Conservation (phyloP, 2,888 invertebrate species). For the Tinea pellionella region DNA sequence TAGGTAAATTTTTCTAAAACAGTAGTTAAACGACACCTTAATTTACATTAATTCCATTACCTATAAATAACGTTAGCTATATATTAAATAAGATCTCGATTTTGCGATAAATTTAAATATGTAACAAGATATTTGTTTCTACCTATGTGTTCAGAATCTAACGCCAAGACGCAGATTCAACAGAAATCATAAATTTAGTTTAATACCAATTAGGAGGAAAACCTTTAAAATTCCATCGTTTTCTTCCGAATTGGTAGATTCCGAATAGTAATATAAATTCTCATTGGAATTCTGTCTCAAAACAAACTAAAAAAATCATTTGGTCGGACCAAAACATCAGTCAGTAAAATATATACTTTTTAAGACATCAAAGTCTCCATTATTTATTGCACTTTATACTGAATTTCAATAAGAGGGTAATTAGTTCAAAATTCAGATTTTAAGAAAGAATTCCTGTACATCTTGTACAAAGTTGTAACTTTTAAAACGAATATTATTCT, state of each 20-base stretch:
- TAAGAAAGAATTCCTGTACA: too few relatives aligned
- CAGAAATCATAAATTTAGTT: not conserved
- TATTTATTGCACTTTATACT: slow-evolving; percentile 23
- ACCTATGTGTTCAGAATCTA: slow-evolving; percentile 39
- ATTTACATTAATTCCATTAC: slow-evolving; percentile 60
- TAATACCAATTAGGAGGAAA: too few relatives aligned
- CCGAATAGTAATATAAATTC: not conserved
- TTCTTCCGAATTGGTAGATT: too few relatives aligned
- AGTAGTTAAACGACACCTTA: slow-evolving; percentile 55
- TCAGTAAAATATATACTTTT: slow-evolving; percentile 54
- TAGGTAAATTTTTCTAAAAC: slow-evolving; percentile 70
- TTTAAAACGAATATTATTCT: too few relatives aligned
- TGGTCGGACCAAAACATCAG: slow-evolving; percentile 70
- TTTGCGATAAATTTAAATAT: slow-evolving; percentile 60
- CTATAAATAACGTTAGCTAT: slow-evolving; percentile 64
- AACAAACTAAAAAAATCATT: slow-evolving; percentile 39
- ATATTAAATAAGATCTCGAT: slow-evolving; percentile 60
- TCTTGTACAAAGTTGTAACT: too few relatives aligned
- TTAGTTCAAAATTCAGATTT: too few relatives aligned
- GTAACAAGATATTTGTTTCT: slow-evolving; percentile 65
- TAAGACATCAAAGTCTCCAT: slow-evolving; percentile 30
- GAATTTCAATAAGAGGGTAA: slow-evolving; percentile 19
- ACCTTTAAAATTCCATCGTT: too few relatives aligned
- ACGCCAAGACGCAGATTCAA: not conserved
- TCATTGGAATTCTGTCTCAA: not conserved